phyloP scores from a whole-genome alignment of 2,797 vertebrate species.

The Coracias cyanogaster region DNA sequence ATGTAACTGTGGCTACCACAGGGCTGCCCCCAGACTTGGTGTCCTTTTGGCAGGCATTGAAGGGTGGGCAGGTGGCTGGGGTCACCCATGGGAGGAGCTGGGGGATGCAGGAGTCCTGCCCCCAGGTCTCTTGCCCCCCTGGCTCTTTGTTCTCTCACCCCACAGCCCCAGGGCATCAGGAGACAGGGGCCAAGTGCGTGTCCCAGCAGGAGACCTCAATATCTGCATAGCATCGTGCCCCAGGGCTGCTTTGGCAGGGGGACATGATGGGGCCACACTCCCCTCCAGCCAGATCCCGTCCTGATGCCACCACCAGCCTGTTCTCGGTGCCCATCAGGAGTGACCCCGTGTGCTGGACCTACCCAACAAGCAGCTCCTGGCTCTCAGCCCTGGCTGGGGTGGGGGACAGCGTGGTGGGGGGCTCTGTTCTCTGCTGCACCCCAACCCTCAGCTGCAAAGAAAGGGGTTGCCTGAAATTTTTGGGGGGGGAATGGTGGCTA shows the following conservation, averaged over 20 bases:
- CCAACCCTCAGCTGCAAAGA: background rate
- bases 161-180: background rate
- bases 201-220: background rate
- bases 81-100: background rate
- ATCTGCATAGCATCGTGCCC: accelerated
- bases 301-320: background rate
- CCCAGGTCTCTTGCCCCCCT: background rate
- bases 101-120: no score
- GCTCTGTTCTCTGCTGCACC: background rate
- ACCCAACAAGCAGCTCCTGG: background rate
- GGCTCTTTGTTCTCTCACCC: accelerated
- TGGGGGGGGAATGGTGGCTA: no score
- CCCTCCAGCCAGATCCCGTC: background rate
- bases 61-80: no score
- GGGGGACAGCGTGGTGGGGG: background rate
- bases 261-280: background rate
- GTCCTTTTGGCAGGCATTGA: background rate
- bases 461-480: background rate
- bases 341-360: accelerated
- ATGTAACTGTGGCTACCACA: background rate
- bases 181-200: accelerated
- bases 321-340: no score
- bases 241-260: no score
- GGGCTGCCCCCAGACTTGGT: background rate
- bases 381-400: background rate